These are phyloP conservation scores for Cordylochernes scorpioides DNA, from an alignment of 2,888 invertebrate genomes.

Conservation along the genomic window DNA sequence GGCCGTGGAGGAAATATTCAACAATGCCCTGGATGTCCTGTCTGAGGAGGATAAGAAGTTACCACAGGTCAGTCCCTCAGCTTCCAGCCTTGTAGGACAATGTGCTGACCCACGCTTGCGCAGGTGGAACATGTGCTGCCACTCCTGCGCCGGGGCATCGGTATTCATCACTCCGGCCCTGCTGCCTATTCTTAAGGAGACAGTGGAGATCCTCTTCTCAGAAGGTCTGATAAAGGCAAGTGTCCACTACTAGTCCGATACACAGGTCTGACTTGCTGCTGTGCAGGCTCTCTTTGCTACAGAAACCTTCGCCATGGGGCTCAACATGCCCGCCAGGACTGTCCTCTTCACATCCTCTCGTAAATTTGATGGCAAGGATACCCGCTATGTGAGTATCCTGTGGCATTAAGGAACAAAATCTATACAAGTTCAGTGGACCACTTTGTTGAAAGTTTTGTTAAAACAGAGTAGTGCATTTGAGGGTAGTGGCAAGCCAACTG, in stretches of 20 bases:
- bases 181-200: slow-evolving; percentile 88
- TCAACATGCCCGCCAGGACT: slow-evolving; percentile 99
- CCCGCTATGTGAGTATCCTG: slow-evolving; percentile 49
- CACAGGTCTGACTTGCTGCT: no score
- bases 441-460: no score
- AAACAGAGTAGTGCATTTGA: no score
- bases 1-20: slow-evolving; percentile 82
- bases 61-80: slow-evolving; percentile 39
- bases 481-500: no score
- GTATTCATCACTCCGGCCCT: slow-evolving; percentile 84
- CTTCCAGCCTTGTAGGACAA: not conserved
- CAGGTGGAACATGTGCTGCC: slow-evolving; percentile 60
- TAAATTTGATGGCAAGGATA: slow-evolving; percentile 89
- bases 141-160: slow-evolving; percentile 70
- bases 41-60: slow-evolving; percentile 74
- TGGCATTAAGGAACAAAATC: no score
- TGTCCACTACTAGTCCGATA: slow-evolving; percentile 1
- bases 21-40: slow-evolving; percentile 84
- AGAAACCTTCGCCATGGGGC: slow-evolving; percentile 98
- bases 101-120: slow-evolving; percentile 1
- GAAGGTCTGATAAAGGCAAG: slow-evolving; percentile 71
- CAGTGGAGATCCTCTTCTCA: slow-evolving; percentile 90
- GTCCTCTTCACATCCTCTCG: slow-evolving; percentile 81
- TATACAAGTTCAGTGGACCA: no score
- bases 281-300: slow-evolving; percentile 73